phyloP scores from a whole-genome alignment of 1,140 invertebrate species.

The Papilio polyxenes region DNA sequence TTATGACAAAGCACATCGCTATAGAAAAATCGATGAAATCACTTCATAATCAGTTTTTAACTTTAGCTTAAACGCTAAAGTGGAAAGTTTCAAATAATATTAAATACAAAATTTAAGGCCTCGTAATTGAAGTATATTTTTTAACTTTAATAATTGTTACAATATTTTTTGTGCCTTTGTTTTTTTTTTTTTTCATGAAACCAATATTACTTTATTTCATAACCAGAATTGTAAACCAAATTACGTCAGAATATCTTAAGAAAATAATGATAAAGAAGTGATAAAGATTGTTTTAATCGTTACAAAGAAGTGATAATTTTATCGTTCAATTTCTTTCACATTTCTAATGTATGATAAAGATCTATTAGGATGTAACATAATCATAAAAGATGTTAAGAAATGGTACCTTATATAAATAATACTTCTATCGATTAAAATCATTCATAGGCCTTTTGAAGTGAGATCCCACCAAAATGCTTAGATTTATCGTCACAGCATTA shows the following conservation, averaged over 20 bases:
- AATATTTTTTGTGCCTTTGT: too few relatives aligned
- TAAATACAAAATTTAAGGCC: too few relatives aligned
- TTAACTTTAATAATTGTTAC: too few relatives aligned
- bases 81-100: too few relatives aligned
- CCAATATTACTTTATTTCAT: neutral
- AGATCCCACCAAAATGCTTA: neutral
- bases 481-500: neutral
- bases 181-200: too few relatives aligned
- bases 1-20: too few relatives aligned
- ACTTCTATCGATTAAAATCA: neutral
- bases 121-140: too few relatives aligned
- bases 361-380: neutral
- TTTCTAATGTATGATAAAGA: neutral
- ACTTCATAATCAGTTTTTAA: too few relatives aligned
- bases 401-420: neutral
- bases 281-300: neutral
- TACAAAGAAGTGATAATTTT: neutral
- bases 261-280: neutral
- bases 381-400: neutral
- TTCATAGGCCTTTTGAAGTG: neutral
- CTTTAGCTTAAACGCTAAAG: too few relatives aligned
- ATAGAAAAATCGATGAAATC: too few relatives aligned
- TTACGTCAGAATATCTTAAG: neutral
- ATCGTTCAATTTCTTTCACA: neutral
- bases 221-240: neutral